These are phyloP conservation scores for Coleophora deauratella DNA, from an alignment of 2,888 invertebrate genomes.

Conservation along the genomic window DNA sequence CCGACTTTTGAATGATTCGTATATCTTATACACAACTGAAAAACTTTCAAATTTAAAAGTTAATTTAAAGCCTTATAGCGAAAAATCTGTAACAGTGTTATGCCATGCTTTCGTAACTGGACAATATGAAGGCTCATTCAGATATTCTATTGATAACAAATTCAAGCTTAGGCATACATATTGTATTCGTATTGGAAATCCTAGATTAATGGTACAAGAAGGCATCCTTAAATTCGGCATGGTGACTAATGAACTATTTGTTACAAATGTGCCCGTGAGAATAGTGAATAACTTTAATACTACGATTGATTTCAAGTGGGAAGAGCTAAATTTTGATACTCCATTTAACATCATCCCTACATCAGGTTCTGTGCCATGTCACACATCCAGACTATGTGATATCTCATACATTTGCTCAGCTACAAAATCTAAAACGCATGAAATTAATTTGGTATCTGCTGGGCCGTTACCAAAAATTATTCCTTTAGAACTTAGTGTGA, in stretches of 20 bases:
- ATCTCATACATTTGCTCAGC: slow-evolving; percentile 42
- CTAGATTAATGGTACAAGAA: slow-evolving; percentile 41
- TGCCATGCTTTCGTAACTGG: slow-evolving; percentile 41
- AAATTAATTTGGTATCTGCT: slow-evolving; percentile 23
- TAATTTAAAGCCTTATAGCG: slow-evolving; percentile 33
- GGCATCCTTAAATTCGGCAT: slow-evolving; percentile 59
- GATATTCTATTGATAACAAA: slow-evolving; percentile 44
- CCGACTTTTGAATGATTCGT: slow-evolving; percentile 30
- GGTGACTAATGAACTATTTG: slow-evolving; percentile 51
- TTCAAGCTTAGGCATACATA: slow-evolving; percentile 46
- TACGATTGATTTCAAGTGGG: slow-evolving; percentile 44
- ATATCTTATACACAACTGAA: slow-evolving; percentile 38
- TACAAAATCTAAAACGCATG: slow-evolving; percentile 52
- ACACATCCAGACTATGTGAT: slow-evolving; percentile 49
- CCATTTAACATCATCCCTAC: slow-evolving; percentile 55
- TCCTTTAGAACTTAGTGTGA: slow-evolving; percentile 26
- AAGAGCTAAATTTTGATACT: slow-evolving; percentile 35
- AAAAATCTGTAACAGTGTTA: slow-evolving; percentile 32
- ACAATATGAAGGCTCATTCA: slow-evolving; percentile 33
- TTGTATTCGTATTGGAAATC: slow-evolving; percentile 37
- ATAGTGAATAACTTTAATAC: slow-evolving; percentile 53
- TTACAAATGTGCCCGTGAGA: slow-evolving; percentile 49
- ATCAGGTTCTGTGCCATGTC: slow-evolving; percentile 39
- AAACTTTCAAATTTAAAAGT: slow-evolving; percentile 26
- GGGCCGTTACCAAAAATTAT: no score